A percentile compares a stretch with the other conserved stretches of the same genome.
phyloP scores from a whole-genome alignment of 2,888 invertebrate genomes.

The Drosophila fulvimacula region DNA sequence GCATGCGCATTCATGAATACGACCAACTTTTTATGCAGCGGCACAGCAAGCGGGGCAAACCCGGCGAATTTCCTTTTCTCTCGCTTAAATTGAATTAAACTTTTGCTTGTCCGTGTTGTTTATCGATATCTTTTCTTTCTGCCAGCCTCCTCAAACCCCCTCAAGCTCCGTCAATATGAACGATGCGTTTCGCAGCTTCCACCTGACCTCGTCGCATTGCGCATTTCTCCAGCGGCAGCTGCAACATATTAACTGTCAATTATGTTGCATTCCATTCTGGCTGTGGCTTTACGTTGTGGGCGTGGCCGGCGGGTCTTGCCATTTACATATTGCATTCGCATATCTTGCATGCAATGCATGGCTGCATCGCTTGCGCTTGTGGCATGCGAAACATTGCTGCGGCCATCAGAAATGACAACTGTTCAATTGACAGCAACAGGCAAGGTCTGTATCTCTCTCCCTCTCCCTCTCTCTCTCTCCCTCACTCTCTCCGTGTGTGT shows the following conservation, averaged over 20 bases:
- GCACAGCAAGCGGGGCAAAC: background rate
- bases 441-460: background rate
- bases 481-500: background rate
- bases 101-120: conserved; percentile 5
- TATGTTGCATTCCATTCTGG: conserved; percentile 34
- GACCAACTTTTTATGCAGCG: conserved; percentile 26
- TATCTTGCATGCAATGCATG: conserved; percentile 20
- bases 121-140: conserved; percentile 10
- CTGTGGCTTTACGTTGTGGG: background rate
- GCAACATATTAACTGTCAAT: conserved; percentile 74
- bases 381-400: conserved; percentile 41
- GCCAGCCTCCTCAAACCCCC: background rate
- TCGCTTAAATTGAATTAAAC: conserved; percentile 56
- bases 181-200: conserved; percentile 58
- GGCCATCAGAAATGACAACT: conserved; percentile 45
- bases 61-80: background rate
- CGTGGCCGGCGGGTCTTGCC: background rate
- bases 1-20: conserved; percentile 29
- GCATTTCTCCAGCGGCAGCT: conserved; percentile 50
- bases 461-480: background rate
- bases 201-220: background rate
- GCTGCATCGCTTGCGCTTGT: conserved; percentile 33
- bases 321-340: conserved; percentile 33
- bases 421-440: conserved; percentile 37
- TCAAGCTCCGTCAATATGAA: conserved; percentile 59